Conservation (phyloP, 2,113 vertebrate genomes). For the Centrocercus urophasianus region DNA sequence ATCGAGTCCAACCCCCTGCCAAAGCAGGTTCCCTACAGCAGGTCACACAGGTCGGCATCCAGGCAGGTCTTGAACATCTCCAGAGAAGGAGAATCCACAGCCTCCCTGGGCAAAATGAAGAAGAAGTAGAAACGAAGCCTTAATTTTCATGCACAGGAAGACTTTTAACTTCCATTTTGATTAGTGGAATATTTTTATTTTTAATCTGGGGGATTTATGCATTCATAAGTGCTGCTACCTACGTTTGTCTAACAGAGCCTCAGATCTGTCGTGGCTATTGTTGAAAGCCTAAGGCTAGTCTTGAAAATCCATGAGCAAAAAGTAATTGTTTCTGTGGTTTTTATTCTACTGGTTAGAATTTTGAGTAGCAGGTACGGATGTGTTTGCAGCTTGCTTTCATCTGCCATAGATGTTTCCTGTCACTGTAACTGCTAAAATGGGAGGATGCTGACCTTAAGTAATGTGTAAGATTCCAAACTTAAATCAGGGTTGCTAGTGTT, state of each 20-base stretch:
- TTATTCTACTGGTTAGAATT: background rate
- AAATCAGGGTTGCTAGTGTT: background rate
- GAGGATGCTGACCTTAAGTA: background rate
- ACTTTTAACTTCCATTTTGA: background rate
- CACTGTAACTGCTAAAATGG: background rate
- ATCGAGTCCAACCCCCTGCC: no score
- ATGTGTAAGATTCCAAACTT: background rate
- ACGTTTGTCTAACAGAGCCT: background rate
- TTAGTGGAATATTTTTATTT: background rate
- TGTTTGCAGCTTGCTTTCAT: background rate
- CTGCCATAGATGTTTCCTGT: background rate
- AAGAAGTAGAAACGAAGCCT: background rate
- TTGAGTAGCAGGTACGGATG: background rate
- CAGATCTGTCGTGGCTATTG: background rate
- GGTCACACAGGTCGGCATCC: no score
- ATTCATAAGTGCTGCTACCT: background rate
- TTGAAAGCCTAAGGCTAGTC: background rate
- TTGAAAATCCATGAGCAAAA: background rate
- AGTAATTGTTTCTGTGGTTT: background rate
- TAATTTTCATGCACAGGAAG: fast-evolving
- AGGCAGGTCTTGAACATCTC: no score
- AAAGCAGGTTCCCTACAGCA: no score
- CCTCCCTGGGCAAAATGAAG: no score
- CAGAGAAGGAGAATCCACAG: no score
- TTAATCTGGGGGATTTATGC: background rate